These are phyloP conservation scores for Platyscapa corneri DNA, from an alignment of 1,140 invertebrate species.

Conservation along the genomic window DNA sequence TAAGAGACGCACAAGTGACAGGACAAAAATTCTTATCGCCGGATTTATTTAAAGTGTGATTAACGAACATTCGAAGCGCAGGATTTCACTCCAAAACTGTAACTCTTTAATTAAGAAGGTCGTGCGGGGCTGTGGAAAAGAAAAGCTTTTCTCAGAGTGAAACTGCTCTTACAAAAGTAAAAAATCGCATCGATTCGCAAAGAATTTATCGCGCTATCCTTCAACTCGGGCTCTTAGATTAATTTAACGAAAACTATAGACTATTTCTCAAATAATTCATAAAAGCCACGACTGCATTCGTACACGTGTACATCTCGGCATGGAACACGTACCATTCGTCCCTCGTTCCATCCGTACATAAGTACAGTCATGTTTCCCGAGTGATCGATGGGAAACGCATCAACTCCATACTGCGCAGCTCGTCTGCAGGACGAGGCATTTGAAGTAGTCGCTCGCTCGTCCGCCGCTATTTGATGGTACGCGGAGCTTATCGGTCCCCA, in stretches of 20 bases:
- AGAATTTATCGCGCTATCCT: background rate
- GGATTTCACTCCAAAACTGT: too few species aligned
- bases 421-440: background rate
- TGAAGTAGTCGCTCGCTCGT: background rate
- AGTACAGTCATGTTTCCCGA: conserved; percentile 3
- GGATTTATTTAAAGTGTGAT: background rate
- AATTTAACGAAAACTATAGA: background rate
- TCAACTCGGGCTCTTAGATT: background rate
- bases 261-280: background rate
- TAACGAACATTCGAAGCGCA: background rate
- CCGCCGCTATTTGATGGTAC: background rate
- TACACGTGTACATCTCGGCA: background rate
- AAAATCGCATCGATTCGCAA: background rate
- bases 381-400: conserved; percentile 13
- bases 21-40: background rate
- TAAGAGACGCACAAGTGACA: background rate
- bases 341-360: background rate
- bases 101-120: background rate
- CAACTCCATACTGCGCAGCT: background rate
- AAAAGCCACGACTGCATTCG: background rate
- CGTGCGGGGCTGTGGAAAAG: background rate
- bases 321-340: background rate
- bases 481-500: background rate
- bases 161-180: too few species aligned
- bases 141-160: too few species aligned